Base-by-base conservation (phyloP, 2,113 vertebrate species). In the Porphyrio hochstetteri region DNA sequence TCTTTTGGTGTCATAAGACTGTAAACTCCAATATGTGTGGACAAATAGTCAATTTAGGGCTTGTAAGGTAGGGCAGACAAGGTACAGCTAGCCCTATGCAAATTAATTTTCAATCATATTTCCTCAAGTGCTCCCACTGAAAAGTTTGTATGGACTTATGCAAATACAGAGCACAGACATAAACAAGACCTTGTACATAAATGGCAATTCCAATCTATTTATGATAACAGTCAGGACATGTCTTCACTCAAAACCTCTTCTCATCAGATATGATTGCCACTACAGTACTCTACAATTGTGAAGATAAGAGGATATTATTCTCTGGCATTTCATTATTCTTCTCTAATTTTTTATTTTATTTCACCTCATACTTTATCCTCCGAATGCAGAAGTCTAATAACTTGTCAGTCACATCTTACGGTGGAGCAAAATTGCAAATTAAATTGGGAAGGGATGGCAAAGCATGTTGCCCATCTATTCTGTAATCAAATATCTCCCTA, bases 401-500 rank as follows among this genome's bases (percentile, higher is more conserved):
- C 65, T 69, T 90, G 87, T 92, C 79, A 92, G 21, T 91, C 60
- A 82, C 23, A 71, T 65, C 60, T 63, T 83, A 86, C 17, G 60
- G 36, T 40, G 18, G 31, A 85, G 25, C 7, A 86, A 93, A 96
- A 96, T 87, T 78, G 36, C 7, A 93, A 96, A 96, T 97, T 94
- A 76, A 74, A 86, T 94, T 93, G 56, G 65, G 36, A 95, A 96
- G n/a, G 48, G 82, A 92, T 89, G 23, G 35, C 55, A 83, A 79
- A 80, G 63, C 25, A 71, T 75, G 42, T 95, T 96, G n/a, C 60
- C 52, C 46, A 25, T 88, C 71, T 92, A 82, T 77, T 95, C 79
- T 61, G 81, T 97, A 94, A 98, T 98, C 90, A 96, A 91, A 96
- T 98, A 93, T 92, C 89, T 98, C n/a, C 63, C 55, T 78, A 75